Evolutionary conservation across 1,140 invertebrate species (phyloP).

Genomic region (Trichogramma pretiosum): DNA sequence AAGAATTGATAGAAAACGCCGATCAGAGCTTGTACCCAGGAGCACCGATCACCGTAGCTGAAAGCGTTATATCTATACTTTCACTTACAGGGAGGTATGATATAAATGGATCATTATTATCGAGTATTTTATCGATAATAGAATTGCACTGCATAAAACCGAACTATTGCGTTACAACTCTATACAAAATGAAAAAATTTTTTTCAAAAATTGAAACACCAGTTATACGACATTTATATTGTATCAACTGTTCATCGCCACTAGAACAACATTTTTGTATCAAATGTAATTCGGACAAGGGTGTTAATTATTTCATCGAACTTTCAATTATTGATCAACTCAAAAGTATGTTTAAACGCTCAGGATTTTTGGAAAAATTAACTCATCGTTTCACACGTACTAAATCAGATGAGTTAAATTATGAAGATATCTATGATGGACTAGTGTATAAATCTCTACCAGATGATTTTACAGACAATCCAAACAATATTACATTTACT

Average conservation of each 20-base stretch:
- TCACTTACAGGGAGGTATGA: background rate
- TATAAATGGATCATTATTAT: background rate
- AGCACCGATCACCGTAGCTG: background rate
- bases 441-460: background rate
- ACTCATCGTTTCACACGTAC: background rate
- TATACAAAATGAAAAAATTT: slow-evolving; percentile 1
- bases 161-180: background rate
- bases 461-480: background rate
- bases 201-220: background rate
- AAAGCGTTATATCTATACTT: background rate
- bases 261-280: background rate
- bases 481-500: background rate
- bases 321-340: background rate
- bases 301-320: background rate
- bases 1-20: background rate
- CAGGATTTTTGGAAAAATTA: background rate
- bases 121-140: background rate
- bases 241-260: background rate
- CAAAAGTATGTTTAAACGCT: background rate
- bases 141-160: background rate
- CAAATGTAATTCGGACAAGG: background rate
- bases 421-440: slow-evolving; percentile 6
- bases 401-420: background rate
- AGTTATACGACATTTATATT: background rate
- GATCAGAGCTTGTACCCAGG: background rate